Base-by-base conservation (phyloP, 2,113 vertebrate genomes). In the Pyrgilauda ruficollis region DNA sequence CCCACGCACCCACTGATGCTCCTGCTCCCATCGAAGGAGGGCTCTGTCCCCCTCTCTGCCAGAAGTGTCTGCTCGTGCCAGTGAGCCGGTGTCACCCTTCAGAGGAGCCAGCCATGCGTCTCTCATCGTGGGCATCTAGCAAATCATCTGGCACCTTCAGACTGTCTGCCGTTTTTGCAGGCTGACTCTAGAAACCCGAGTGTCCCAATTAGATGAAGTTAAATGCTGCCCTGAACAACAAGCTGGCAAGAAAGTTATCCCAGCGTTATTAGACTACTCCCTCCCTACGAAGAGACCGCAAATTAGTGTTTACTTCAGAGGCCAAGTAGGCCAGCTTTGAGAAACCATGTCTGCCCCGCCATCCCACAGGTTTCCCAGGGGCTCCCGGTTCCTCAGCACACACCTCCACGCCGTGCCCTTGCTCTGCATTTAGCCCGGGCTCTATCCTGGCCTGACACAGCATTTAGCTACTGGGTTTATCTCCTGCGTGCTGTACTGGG, bases 1-100 rank as follows among this genome's bases (percentile, higher is more conserved):
- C 17, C 50, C 2, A 1, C 0, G 0, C 1, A 2, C 16, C 1
- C 7, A 4, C 28, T 1, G 5, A 37, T 10, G 44, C 13, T 88
- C 49, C 44, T 2, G 0, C 28, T 79, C 8, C 58, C 58, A 19
- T 22, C 2, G 0, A 15, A 16, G 70, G 28, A 47, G 23, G 9
- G 28, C 16, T 86, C 72, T 11, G 50, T 24, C 15, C 12, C 18
- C 6, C 13, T 14, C 16, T 46, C 64, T 7, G 11, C 28, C 44
- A 64, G 13, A 75, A 59, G 28, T 7, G 27, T 43, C 37, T 30
- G 19, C 39, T 88, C 26, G 9, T 0, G 2, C 35, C 44, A 37
- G 0, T 0, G 1, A 61, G 72, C 30, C 64, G 23, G 10, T 18
- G 55, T 27, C 56, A 63, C 59, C 31, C 0, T 0, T 10, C 2